Conservation (phyloP, 2,797 vertebrate genomes). For the Dipus sagitta region DNA sequence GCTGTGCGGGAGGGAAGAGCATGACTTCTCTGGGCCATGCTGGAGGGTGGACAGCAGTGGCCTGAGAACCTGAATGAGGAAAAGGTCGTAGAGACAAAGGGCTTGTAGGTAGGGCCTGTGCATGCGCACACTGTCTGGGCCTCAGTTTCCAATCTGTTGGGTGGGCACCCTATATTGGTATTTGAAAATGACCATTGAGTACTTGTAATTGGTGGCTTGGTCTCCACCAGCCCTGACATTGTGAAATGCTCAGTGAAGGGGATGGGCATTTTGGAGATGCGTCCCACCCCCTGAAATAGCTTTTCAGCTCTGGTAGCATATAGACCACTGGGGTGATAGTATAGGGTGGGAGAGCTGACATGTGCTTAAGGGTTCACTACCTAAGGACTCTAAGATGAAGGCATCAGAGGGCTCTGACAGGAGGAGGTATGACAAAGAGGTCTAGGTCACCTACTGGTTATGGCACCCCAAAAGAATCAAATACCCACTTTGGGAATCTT, state of each 20-base stretch:
- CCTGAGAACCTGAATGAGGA: not conserved
- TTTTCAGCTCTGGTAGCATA: not conserved
- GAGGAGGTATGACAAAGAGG: not conserved
- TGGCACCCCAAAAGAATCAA: not conserved
- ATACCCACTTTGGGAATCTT: not conserved
- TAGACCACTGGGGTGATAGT: not conserved
- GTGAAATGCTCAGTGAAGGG: not conserved
- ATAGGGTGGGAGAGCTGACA: not conserved
- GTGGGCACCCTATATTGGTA: not conserved
- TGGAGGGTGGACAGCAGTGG: not conserved
- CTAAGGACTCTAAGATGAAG: not conserved
- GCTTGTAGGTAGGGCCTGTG: not conserved
- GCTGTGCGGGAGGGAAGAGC: not conserved
- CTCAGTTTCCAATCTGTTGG: conserved; percentile 1
- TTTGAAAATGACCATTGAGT: not conserved
- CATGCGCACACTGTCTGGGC: not conserved
- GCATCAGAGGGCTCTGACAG: not conserved
- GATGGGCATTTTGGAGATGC: not conserved
- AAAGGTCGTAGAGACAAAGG: not conserved
- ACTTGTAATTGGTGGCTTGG: not conserved
- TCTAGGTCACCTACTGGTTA: not conserved
- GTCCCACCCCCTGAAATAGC: no score
- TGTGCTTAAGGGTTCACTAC: not conserved
- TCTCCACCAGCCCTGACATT: not conserved
- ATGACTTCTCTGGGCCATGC: not conserved